Percentiles rank a stretch among this genome's conserved stretches.
These are phyloP conservation scores for Germaria angustata DNA, from an alignment of 2,888 invertebrate species.

Conservation along the genomic window DNA sequence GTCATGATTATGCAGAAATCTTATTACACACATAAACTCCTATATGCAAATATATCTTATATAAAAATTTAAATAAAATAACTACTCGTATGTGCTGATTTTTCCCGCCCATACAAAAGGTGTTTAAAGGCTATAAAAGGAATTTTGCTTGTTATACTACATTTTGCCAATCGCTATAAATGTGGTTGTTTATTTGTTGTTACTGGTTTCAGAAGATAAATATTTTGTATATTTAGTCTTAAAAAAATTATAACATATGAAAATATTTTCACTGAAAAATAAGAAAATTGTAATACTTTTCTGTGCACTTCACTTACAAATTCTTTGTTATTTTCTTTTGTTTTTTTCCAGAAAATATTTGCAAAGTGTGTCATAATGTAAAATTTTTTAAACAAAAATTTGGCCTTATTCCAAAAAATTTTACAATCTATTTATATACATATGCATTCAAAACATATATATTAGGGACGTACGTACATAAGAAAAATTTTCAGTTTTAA, in stretches of 20 bases:
- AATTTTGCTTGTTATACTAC: background rate
- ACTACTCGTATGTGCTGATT: background rate
- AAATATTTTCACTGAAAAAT: constrained; percentile 3
- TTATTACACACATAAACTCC: no score
- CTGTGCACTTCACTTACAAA: background rate
- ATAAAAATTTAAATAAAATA: no score
- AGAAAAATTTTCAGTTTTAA: no score
- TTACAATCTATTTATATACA: no score
- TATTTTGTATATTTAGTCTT: background rate
- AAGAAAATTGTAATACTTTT: background rate
- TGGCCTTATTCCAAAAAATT: constrained; percentile 25
- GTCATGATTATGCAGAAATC: no score
- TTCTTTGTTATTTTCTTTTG: constrained; percentile 2
- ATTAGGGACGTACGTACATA: no score
- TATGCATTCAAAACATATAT: no score
- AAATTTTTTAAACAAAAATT: constrained; percentile 14
- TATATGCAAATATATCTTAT: no score
- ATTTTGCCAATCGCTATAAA: constrained; percentile 9
- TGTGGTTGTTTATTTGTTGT: background rate
- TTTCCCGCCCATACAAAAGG: constrained; percentile 2
- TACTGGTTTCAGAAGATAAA: background rate
- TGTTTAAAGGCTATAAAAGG: background rate
- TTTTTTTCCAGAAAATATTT: background rate
- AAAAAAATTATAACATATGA: background rate
- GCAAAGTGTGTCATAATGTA: constrained; percentile 52